phyloP scores from a whole-genome alignment of 2,113 vertebrate genomes.

The Loxodonta africana region DNA sequence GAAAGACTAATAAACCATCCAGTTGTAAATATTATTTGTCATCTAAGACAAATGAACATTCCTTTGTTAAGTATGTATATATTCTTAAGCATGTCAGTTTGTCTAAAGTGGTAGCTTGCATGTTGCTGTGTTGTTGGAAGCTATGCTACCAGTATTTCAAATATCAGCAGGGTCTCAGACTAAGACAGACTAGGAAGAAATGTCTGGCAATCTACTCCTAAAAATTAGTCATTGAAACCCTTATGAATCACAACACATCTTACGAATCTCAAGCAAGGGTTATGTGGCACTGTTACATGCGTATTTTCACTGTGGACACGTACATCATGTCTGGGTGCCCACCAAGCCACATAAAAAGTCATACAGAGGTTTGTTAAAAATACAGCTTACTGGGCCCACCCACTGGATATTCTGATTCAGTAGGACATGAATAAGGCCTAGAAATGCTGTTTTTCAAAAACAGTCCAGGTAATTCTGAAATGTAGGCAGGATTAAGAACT shows the following conservation, averaged over 20 bases:
- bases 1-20: constrained; percentile 80
- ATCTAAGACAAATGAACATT: constrained; percentile 77
- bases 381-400: not conserved
- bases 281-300: not conserved
- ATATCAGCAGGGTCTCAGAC: no score
- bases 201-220: no score
- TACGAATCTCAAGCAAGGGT: no score
- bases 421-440: not conserved
- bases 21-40: constrained; percentile 79
- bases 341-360: not conserved
- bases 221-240: no score
- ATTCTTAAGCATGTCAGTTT: no score
- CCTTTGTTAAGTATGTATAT: constrained; percentile 68
- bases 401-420: not conserved
- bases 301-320: not conserved
- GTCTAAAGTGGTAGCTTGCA: no score
- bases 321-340: not conserved
- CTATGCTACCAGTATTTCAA: no score
- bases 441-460: not conserved
- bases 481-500: not conserved
- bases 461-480: constrained; percentile 9
- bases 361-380: not conserved
- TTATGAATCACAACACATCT: not conserved
- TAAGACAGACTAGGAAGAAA: no score
- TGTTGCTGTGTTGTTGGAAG: no score